A percentile compares a stretch with the other conserved stretches of the same genome.
phyloP scores from a whole-genome alignment of 1,140 invertebrate genomes.

The Portunus trituberculatus region DNA sequence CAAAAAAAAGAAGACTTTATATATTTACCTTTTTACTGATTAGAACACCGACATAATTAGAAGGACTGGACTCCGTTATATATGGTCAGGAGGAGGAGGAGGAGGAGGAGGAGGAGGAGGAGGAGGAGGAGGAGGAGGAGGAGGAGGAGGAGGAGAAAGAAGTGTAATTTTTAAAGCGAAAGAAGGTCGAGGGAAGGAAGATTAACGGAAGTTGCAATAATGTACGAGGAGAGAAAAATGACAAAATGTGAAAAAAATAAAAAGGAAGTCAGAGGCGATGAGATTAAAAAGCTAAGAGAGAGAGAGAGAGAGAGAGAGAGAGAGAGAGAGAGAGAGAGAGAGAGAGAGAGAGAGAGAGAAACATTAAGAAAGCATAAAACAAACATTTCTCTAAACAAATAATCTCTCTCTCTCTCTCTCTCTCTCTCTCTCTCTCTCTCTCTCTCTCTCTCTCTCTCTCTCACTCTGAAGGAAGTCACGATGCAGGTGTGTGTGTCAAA shows the following conservation, averaged over 20 bases:
- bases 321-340: conserved; percentile 1
- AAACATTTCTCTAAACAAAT: no score
- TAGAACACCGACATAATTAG: not conserved
- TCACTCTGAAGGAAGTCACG: no score
- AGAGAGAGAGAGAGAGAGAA: conserved; percentile 2
- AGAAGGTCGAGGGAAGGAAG: not conserved
- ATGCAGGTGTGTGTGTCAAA: no score
- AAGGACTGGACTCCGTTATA: not conserved
- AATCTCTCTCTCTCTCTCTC: no score
- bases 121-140: not conserved
- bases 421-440: no score
- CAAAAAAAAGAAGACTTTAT: not conserved
- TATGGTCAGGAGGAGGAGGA: not conserved
- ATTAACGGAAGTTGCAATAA: not conserved
- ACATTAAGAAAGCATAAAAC: not conserved
- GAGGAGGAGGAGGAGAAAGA: not conserved
- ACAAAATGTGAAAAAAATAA: not conserved
- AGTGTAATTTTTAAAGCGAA: not conserved
- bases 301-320: conserved; percentile 11
- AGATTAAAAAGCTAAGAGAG: not conserved
- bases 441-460: no score
- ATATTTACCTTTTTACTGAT: not conserved
- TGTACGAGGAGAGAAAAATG: not conserved
- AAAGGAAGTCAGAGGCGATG: no score
- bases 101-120: conserved; percentile 15